These are phyloP conservation scores for Gulo gulo DNA, from an alignment of 2,113 vertebrate genomes.

Conservation along the genomic window DNA sequence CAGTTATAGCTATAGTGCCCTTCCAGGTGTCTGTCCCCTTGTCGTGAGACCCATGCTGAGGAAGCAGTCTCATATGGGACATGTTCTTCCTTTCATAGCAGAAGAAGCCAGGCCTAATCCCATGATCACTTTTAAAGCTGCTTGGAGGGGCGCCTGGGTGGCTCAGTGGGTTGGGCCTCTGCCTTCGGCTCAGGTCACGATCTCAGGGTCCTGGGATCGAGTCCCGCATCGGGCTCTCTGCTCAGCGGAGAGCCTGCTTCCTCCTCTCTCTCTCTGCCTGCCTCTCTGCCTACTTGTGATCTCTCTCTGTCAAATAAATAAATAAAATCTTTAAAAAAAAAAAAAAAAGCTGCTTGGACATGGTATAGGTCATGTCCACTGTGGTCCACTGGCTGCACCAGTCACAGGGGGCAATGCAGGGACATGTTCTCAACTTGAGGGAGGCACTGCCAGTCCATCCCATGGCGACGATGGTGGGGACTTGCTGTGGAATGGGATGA, in stretches of 20 bases:
- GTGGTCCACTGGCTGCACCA: not conserved
- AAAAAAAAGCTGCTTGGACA: not conserved
- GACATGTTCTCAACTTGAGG: accelerated
- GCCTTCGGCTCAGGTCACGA: too few species aligned
- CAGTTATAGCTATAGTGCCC: not conserved
- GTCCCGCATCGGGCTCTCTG: too few species aligned
- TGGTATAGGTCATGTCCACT: not conserved
- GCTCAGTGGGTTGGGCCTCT: too few species aligned
- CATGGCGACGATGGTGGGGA: not conserved
- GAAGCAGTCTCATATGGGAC: not conserved
- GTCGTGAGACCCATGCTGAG: not conserved
- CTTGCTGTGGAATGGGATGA: not conserved
- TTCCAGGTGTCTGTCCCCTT: not conserved
- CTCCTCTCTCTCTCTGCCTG: too few species aligned
- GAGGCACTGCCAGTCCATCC: too few species aligned
- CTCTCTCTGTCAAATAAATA: too few species aligned
- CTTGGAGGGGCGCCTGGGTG: too few species aligned
- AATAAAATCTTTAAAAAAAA: too few species aligned
- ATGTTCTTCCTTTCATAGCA: not conserved
- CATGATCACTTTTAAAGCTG: not conserved
- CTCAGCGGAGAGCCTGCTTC: too few species aligned
- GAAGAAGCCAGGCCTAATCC: not conserved
- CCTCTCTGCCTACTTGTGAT: too few species aligned
- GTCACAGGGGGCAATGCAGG: not conserved
- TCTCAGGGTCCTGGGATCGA: too few species aligned